These are phyloP conservation scores for Patella vulgata DNA, from an alignment of 1,140 invertebrate genomes.

Conservation along the genomic window DNA sequence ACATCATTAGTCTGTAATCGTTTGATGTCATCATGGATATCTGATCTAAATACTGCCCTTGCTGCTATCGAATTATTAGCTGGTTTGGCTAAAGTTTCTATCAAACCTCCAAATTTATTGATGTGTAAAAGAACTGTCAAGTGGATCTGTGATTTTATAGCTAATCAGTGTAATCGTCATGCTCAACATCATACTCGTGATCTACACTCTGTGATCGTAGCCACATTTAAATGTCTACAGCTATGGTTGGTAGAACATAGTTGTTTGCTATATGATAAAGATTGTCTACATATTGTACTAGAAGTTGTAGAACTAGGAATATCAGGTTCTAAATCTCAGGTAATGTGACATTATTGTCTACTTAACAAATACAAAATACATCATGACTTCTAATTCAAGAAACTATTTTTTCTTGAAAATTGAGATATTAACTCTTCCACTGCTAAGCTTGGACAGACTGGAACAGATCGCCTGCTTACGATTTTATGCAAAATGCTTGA, in stretches of 20 bases:
- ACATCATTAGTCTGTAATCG: conserved; percentile 94
- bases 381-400: too few relatives aligned
- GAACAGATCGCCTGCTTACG: too few relatives aligned
- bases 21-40: conserved; percentile 94
- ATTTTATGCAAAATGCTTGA: too few relatives aligned
- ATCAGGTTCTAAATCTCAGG: conserved; percentile 89
- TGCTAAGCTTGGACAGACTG: too few relatives aligned
- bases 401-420: too few relatives aligned
- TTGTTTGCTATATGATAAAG: conserved; percentile 87
- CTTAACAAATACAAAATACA: neutral
- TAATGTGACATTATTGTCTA: conserved; percentile 41
- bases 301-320: conserved; percentile 98
- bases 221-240: conserved; percentile 76
- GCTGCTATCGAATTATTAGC: conserved; percentile 92
- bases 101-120: conserved; percentile 55
- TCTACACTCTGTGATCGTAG: conserved; percentile 88
- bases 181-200: conserved; percentile 93
- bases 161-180: conserved; percentile 86
- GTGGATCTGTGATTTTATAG: conserved; percentile 98
- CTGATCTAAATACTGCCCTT: conserved; percentile 92
- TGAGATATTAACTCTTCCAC: too few relatives aligned
- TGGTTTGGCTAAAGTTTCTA: conserved; percentile 78
- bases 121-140: conserved; percentile 84
- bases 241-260: conserved; percentile 92
- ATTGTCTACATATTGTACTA: conserved; percentile 90